phyloP scores from a whole-genome alignment of 2,797 vertebrate species.

The Scarus forsteni region DNA sequence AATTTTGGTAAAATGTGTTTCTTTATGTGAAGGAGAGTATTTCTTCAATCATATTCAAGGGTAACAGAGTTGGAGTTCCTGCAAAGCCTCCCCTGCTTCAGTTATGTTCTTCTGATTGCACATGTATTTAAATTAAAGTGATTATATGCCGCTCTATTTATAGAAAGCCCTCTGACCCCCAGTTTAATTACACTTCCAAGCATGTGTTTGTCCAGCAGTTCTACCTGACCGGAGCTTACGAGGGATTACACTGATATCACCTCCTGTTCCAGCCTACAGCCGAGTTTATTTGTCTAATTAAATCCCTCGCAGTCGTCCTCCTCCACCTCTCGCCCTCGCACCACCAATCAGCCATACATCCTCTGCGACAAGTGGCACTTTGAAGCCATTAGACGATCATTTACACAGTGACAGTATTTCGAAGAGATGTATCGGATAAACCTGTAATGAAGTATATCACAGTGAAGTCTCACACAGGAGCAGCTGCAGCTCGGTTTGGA shows the following conservation, averaged over 20 bases:
- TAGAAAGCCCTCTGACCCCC: background rate
- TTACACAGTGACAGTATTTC: conserved; percentile 17
- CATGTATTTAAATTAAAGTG: too few species aligned
- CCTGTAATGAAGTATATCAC: conserved; percentile 30
- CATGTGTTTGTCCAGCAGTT: conserved; percentile 12
- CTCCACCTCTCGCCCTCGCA: conserved; percentile 13
- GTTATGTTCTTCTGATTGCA: too few species aligned
- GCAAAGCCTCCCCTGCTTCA: too few species aligned
- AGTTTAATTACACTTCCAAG: background rate
- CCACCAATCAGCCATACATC: conserved; percentile 1
- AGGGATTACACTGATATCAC: conserved; percentile 12
- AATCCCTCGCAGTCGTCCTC: conserved; percentile 17
- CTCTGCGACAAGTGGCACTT: conserved; percentile 29
- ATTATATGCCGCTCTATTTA: background rate
- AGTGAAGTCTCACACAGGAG: conserved; percentile 21
- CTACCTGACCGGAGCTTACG: background rate
- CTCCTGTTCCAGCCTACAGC: background rate
- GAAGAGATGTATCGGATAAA: conserved; percentile 26
- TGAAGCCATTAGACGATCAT: conserved; percentile 23
- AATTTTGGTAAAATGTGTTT: too few species aligned
- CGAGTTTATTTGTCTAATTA: conserved; percentile 28
- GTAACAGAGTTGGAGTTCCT: too few species aligned
- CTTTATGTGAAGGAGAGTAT: too few species aligned
- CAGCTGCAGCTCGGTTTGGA: background rate
- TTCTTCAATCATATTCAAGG: too few species aligned